These are phyloP conservation scores for Caenorhabditis brenneri DNA, from an alignment of 1,140 invertebrate genomes.

Conservation along the genomic window DNA sequence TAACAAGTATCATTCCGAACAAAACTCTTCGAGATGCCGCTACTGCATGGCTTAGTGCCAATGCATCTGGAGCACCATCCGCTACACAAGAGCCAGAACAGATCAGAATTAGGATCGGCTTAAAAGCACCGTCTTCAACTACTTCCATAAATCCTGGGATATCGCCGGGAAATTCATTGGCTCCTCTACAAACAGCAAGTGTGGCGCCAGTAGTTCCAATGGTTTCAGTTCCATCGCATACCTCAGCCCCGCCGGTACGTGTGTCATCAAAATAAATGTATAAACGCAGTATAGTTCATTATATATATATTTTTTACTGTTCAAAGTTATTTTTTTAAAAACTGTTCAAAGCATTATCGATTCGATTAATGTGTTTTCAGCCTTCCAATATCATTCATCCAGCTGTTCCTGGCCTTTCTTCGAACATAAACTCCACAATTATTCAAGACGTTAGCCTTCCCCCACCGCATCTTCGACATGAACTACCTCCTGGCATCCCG, in stretches of 20 bases:
- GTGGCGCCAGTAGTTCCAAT: background rate
- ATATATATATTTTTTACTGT: no score
- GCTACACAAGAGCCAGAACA: constrained; percentile 4
- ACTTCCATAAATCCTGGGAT: background rate
- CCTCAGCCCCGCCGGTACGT: no score
- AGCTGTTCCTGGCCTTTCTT: background rate
- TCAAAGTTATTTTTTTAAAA: no score
- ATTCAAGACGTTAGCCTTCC: constrained; percentile 22
- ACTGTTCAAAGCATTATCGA: no score
- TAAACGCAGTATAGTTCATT: no score
- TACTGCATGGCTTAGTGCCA: constrained; percentile 3
- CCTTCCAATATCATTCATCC: no score
- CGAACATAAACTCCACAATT: background rate
- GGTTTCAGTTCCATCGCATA: background rate
- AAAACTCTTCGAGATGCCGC: constrained; percentile 62
- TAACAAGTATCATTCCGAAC: constrained; percentile 89
- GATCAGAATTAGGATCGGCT: constrained; percentile 36
- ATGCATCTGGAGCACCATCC: background rate
- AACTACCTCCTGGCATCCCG: background rate
- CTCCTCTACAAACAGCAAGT: background rate
- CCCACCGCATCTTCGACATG: background rate
- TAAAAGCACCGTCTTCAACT: background rate
- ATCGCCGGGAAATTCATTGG: background rate
- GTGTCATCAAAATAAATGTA: no score
- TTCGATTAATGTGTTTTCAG: background rate